phyloP scores from a whole-genome alignment of 2,797 vertebrate species.

The Platyrinchus mystaceus region DNA sequence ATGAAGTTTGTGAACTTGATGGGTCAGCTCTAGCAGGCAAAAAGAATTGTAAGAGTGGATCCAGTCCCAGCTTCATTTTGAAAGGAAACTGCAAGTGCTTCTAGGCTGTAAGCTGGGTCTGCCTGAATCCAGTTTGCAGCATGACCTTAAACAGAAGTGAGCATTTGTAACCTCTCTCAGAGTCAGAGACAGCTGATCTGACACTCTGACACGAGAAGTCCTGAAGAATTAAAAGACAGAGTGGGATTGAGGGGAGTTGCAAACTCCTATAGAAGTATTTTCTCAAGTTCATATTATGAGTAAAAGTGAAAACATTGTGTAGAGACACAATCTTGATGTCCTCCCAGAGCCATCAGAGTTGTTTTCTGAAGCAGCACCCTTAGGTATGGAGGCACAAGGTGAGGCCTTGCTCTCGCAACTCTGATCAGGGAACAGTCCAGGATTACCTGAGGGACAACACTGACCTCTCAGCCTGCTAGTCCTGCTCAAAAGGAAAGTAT shows the following conservation, averaged over 20 bases:
- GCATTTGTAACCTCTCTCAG: background rate
- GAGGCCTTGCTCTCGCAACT: background rate
- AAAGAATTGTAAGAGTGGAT: background rate
- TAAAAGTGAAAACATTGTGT: background rate
- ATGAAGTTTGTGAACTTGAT: background rate
- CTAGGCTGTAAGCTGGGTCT: background rate
- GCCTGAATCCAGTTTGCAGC: background rate
- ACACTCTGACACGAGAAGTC: background rate
- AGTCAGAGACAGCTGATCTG: background rate
- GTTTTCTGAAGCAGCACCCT: background rate
- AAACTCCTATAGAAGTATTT: background rate
- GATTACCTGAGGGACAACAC: background rate
- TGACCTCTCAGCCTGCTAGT: background rate
- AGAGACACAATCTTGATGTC: background rate
- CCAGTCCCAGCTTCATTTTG: background rate
- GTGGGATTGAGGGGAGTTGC: background rate
- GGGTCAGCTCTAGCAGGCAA: background rate
- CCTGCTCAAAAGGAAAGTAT: background rate
- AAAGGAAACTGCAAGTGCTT: background rate
- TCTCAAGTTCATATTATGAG: background rate
- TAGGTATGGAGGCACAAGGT: background rate
- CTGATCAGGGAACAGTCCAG: background rate
- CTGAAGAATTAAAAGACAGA: background rate
- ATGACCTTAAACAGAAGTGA: background rate
- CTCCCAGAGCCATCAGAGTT: background rate